Percentiles rank a stretch among this genome's conserved stretches.
These are phyloP conservation scores for Halictus ligatus DNA, from an alignment of 2,888 invertebrate genomes.

Conservation along the genomic window DNA sequence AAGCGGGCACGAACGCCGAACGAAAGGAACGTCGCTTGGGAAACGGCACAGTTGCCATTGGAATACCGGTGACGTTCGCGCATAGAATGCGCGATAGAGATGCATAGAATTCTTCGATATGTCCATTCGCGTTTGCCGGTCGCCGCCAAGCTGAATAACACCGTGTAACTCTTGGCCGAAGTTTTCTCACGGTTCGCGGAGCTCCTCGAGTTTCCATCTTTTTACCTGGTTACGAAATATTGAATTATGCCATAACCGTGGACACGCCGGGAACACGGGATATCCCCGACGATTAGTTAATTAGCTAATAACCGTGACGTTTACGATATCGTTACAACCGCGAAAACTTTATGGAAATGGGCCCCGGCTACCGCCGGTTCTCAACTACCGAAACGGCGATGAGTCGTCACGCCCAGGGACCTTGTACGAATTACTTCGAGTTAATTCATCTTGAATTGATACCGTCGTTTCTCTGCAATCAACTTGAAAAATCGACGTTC, in stretches of 20 bases:
- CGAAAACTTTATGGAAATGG: conserved; percentile 31
- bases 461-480: not conserved
- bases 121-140: conserved; percentile 10
- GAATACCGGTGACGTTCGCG: conserved; percentile 54
- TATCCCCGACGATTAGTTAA: conserved; percentile 38
- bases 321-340: conserved; percentile 49
- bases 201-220: conserved; percentile 25
- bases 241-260: conserved; percentile 15
- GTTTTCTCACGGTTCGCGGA: conserved; percentile 48
- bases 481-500: not conserved
- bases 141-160: not conserved
- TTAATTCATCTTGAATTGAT: not conserved
- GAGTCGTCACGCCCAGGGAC: not conserved
- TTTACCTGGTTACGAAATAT: conserved; percentile 44
- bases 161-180: not conserved
- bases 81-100: conserved; percentile 47
- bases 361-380: conserved; percentile 6
- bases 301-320: conserved; percentile 39
- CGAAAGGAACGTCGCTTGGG: conserved; percentile 29
- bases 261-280: not conserved
- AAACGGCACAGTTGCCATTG: conserved; percentile 49
- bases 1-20: not conserved
- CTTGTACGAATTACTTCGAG: not conserved
- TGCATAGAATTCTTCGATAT: conserved; percentile 48
- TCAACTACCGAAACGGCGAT: conserved; percentile 38